phyloP scores from a whole-genome alignment of 2,113 vertebrate genomes.

The Ibidorhyncha struthersii region DNA sequence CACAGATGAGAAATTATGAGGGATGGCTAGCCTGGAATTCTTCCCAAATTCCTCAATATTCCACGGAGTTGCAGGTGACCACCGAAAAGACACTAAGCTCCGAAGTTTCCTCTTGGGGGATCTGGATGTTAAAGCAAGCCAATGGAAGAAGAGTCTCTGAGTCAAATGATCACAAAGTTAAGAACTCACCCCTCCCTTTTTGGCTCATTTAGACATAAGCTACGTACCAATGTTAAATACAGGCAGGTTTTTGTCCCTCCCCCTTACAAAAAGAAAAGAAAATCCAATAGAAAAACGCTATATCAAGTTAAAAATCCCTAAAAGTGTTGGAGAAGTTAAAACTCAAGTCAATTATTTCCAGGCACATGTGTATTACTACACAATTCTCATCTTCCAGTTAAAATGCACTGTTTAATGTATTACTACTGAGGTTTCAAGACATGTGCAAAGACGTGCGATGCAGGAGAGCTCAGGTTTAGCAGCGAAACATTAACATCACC shows the following conservation, averaged over 20 bases:
- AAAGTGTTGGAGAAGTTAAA: not conserved
- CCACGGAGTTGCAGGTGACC: not conserved
- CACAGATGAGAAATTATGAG: not conserved
- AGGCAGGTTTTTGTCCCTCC: not conserved
- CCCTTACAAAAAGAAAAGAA: not conserved
- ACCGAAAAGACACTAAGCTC: not conserved
- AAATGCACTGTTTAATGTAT: not conserved
- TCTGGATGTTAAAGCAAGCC: not conserved
- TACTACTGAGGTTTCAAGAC: not conserved
- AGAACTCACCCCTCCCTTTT: not conserved
- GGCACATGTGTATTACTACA: not conserved
- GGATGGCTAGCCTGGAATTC: not conserved
- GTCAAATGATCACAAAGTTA: not conserved
- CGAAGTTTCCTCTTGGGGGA: not conserved
- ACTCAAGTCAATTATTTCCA: not conserved
- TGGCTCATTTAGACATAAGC: not conserved
- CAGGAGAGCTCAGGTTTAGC: not conserved
- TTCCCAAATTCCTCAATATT: not conserved
- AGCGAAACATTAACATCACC: not conserved
- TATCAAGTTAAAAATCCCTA: not conserved
- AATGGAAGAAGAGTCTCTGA: not conserved
- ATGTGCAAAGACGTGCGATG: fast-evolving
- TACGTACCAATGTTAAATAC: not conserved
- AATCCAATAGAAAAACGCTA: not conserved
- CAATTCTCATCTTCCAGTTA: not conserved